Evolutionary conservation across 2,888 invertebrate species (phyloP).

Genomic region (Arenicola marina): DNA sequence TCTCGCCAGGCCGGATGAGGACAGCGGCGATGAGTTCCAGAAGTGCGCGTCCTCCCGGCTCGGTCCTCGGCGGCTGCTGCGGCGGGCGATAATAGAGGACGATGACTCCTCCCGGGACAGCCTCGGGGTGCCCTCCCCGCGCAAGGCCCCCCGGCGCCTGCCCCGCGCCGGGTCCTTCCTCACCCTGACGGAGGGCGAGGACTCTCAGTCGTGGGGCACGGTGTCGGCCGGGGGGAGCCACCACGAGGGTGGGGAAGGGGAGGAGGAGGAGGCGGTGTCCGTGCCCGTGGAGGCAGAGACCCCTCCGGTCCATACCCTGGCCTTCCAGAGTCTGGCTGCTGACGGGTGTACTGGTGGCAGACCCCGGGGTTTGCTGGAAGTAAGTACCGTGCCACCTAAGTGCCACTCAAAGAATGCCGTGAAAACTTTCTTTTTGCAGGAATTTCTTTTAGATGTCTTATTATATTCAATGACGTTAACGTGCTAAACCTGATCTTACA

Average conservation of each 20-base stretch:
- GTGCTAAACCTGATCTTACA: no score
- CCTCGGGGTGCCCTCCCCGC: background rate
- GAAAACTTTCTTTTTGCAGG: no score
- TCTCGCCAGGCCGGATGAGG: background rate
- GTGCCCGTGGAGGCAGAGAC: background rate
- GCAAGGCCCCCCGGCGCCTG: background rate
- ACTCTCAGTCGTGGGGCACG: background rate
- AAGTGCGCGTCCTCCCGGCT: no score
- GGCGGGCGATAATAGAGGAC: background rate
- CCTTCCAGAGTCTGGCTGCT: background rate
- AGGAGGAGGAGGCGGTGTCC: background rate
- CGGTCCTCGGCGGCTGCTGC: background rate
- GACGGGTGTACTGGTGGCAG: no score
- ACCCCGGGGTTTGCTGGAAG: no score
- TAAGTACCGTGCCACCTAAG: no score
- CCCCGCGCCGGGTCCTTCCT: background rate
- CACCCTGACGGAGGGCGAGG: background rate
- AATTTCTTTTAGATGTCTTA: no score
- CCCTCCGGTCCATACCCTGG: background rate
- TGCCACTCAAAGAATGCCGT: no score
- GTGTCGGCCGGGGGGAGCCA: background rate
- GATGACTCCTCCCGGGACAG: background rate
- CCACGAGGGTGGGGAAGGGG: background rate
- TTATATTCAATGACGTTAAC: no score
- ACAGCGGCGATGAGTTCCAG: conserved; percentile 7